phyloP scores from a whole-genome alignment of 2,113 vertebrate genomes.

The Irena cyanogastra region DNA sequence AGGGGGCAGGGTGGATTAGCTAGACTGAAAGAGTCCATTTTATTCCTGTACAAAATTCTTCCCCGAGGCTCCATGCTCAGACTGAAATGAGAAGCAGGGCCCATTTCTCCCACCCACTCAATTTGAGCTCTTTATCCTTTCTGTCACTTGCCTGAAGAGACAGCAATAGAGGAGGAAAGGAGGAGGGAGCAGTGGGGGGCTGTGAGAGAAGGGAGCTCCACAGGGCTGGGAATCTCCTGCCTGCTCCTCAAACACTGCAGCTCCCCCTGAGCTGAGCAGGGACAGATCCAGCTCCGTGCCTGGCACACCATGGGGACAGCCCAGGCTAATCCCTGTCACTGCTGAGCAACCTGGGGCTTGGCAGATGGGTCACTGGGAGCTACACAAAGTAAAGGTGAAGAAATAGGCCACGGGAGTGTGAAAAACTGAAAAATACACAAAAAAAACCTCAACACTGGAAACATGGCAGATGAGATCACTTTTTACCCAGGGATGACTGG shows the following conservation, averaged over 20 bases:
- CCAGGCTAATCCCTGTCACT: not conserved
- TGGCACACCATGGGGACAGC: not conserved
- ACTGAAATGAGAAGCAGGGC: constrained; percentile 10
- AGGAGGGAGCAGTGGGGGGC: not conserved
- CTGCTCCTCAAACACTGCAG: not conserved
- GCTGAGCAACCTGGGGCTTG: not conserved
- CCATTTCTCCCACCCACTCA: constrained; percentile 45
- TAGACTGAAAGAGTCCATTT: constrained; percentile 44
- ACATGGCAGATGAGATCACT: not conserved
- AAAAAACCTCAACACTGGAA: fast-evolving
- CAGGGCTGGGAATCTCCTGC: not conserved
- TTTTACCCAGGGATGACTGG: not conserved
- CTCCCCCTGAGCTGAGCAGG: not conserved
- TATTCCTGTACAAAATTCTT: not conserved
- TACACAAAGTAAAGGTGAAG: not conserved
- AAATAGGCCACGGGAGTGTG: not conserved
- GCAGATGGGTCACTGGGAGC: not conserved
- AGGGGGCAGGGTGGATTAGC: constrained; percentile 33
- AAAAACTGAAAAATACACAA: not conserved
- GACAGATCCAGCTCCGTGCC: fast-evolving
- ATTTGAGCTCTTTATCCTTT: constrained; percentile 40
- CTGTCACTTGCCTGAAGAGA: constrained; percentile 25
- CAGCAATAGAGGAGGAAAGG: not conserved
- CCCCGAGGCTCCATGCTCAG: constrained; percentile 16
- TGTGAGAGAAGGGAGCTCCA: not conserved